phyloP scores from a whole-genome alignment of 2,113 vertebrate genomes.

The Chiloscyllium plagiosum region DNA sequence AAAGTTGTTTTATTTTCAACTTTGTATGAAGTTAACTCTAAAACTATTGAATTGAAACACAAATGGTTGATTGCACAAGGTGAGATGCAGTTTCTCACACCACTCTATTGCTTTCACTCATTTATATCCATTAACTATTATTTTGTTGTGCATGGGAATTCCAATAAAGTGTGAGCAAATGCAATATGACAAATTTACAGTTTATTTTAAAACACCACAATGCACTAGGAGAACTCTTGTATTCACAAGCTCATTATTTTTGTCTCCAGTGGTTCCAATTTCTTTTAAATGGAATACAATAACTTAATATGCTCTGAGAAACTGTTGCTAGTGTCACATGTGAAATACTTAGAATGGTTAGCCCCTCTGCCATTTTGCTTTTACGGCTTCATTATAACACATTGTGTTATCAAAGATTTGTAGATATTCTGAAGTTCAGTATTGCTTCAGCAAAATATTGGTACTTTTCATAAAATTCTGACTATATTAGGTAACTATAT shows the following conservation, averaged over 20 bases:
- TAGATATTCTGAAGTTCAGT: neutral
- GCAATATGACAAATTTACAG: neutral
- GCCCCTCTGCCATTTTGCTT: neutral
- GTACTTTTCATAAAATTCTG: neutral
- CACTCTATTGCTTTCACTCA: neutral
- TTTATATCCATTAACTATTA: neutral
- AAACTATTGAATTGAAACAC: neutral
- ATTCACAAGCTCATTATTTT: neutral
- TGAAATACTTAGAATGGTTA: neutral
- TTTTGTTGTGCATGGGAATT: neutral
- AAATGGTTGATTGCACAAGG: neutral
- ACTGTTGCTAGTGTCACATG: neutral
- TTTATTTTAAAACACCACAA: neutral
- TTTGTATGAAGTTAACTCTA: neutral
- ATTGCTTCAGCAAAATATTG: neutral
- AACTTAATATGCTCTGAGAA: neutral
- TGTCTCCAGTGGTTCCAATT: neutral
- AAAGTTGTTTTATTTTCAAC: neutral
- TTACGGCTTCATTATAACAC: neutral
- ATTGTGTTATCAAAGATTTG: neutral
- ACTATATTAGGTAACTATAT: neutral
- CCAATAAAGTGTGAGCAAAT: neutral
- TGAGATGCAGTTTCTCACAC: neutral
- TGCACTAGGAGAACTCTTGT: neutral
- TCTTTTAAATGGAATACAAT: neutral